These are phyloP conservation scores for Dicrurus megarhynchus DNA, from an alignment of 2,113 vertebrate genomes.

Conservation along the genomic window DNA sequence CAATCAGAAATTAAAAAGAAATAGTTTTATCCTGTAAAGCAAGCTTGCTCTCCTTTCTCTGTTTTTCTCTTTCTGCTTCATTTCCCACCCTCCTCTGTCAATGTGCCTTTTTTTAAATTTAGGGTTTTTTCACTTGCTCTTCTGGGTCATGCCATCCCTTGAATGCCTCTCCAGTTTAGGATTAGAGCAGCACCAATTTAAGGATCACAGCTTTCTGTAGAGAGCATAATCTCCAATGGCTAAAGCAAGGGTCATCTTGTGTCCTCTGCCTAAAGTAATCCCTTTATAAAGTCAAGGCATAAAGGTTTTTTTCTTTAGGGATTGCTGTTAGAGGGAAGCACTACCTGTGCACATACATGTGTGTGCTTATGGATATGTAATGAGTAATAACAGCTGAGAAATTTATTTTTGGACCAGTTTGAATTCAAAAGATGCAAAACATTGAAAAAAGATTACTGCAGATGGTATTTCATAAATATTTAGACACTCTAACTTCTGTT, in stretches of 20 bases:
- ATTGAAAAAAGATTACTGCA: slow-evolving; percentile 2
- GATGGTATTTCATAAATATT: slow-evolving; percentile 47
- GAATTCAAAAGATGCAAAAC: slow-evolving; percentile 16
- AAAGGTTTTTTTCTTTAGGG: slow-evolving; percentile 12
- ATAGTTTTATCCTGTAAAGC: background rate
- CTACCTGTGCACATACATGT: background rate
- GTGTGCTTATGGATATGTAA: background rate
- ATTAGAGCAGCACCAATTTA: slow-evolving; percentile 71
- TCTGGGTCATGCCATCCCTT: slow-evolving; percentile 59
- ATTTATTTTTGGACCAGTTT: slow-evolving; percentile 2
- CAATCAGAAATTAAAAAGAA: slow-evolving; percentile 22
- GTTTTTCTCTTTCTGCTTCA: background rate
- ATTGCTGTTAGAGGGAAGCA: background rate
- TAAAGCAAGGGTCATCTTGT: background rate
- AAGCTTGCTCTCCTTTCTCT: background rate
- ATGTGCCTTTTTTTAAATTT: background rate
- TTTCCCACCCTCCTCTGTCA: background rate
- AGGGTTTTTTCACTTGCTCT: background rate
- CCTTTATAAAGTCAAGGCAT: slow-evolving; percentile 50
- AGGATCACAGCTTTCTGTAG: slow-evolving; percentile 55
- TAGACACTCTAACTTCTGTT: slow-evolving; percentile 36
- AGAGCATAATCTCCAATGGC: slow-evolving; percentile 45
- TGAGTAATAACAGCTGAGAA: background rate
- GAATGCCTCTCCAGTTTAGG: slow-evolving; percentile 68
- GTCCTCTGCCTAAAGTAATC: slow-evolving; percentile 57